Conservation (phyloP, 2,797 vertebrate genomes). For the Anguilla anguilla region DNA sequence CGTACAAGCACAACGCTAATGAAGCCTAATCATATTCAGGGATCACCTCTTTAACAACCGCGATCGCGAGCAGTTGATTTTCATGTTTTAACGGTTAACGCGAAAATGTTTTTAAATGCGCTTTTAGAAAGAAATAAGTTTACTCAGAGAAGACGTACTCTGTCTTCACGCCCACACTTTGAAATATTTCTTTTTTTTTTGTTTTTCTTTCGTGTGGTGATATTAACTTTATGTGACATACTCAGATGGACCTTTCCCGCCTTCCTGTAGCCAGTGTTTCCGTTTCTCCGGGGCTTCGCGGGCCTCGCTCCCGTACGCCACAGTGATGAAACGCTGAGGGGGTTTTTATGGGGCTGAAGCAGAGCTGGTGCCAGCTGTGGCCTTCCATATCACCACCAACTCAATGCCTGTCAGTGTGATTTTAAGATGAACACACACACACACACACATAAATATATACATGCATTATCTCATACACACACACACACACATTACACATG, state of each 20-base stretch:
- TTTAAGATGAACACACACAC: background rate
- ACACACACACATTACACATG: background rate
- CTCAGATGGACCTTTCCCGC: background rate
- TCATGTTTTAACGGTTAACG: constrained; percentile 51
- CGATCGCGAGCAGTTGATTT: constrained; percentile 23
- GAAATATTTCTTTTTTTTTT: background rate
- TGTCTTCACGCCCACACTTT: no score
- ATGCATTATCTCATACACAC: no score
- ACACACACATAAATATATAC: background rate
- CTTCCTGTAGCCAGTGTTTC: background rate
- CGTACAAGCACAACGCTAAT: background rate
- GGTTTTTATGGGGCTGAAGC: background rate
- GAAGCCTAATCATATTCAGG: background rate
- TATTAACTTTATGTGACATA: background rate
- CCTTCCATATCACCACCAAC: no score
- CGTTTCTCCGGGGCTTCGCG: background rate
- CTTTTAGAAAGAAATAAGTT: background rate
- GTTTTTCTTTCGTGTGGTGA: background rate
- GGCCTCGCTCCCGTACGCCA: background rate
- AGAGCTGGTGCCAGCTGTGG: no score
- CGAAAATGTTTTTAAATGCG: background rate
- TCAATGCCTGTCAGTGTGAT: no score
- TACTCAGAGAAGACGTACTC: background rate
- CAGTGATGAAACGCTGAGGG: background rate
- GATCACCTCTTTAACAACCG: background rate